Evolutionary conservation across 2,113 vertebrate genomes (phyloP).

Genomic region (Rhadina sibilatrix): DNA sequence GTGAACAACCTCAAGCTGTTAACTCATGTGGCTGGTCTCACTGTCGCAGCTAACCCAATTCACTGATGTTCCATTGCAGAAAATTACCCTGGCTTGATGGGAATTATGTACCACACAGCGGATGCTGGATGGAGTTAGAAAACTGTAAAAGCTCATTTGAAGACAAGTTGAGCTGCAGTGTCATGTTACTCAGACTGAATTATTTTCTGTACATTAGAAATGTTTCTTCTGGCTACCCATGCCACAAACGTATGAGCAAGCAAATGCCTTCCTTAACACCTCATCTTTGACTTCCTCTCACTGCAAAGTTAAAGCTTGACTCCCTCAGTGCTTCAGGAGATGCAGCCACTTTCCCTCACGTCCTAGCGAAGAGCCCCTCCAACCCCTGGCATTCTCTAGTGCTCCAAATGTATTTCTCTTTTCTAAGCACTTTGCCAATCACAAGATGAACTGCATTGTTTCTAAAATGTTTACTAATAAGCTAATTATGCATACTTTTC

Average conservation of each 20-base stretch:
- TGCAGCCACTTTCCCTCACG: background rate
- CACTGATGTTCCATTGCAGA: background rate
- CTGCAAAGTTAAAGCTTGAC: background rate
- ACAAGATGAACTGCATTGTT: conserved; percentile 49
- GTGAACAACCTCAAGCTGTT: background rate
- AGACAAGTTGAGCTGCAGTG: conserved; percentile 5
- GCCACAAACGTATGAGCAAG: conserved; percentile 31
- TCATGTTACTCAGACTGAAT: conserved; percentile 33
- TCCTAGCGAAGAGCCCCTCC: background rate
- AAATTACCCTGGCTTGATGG: background rate
- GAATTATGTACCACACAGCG: background rate
- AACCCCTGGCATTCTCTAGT: background rate
- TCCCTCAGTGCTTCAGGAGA: background rate
- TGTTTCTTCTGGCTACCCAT: conserved; percentile 29
- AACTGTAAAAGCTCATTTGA: background rate
- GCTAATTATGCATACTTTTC: conserved; percentile 51
- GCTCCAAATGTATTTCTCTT: background rate
- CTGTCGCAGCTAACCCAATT: background rate
- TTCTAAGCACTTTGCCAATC: conserved; percentile 25
- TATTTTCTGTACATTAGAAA: conserved; percentile 55
- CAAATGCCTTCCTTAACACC: conserved; percentile 36
- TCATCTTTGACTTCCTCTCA: conserved; percentile 27
- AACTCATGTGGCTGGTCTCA: background rate
- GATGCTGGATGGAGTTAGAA: background rate
- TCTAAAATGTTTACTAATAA: conserved; percentile 41